These are phyloP conservation scores for Liposcelis brunnea DNA, from an alignment of 2,888 invertebrate genomes.

Conservation along the genomic window DNA sequence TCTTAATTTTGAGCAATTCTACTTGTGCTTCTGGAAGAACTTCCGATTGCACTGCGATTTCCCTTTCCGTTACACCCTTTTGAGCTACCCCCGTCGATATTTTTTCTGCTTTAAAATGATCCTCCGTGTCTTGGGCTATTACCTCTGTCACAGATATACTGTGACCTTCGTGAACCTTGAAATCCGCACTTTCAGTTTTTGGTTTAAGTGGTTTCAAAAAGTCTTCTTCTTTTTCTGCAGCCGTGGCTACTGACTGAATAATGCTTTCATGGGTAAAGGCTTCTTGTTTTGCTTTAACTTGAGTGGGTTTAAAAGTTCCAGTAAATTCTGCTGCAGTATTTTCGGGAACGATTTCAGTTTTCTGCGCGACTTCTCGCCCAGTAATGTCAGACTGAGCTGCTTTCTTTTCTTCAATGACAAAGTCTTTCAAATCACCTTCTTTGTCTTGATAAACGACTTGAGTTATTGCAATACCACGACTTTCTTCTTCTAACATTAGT, in stretches of 20 bases:
- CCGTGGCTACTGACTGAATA: conserved; percentile 15
- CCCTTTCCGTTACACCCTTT: conserved; percentile 27
- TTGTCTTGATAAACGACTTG: conserved; percentile 24
- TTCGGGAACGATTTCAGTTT: conserved; percentile 19
- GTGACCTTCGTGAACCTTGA: conserved; percentile 25
- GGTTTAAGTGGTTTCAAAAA: conserved; percentile 21
- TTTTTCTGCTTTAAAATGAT: conserved; percentile 27
- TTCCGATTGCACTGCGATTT: conserved; percentile 29
- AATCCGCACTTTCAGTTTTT: conserved; percentile 18
- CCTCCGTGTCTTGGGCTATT: conserved; percentile 38
- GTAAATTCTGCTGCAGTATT: conserved; percentile 17
- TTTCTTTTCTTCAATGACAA: conserved; percentile 13
- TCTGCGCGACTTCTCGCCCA: conserved; percentile 28
- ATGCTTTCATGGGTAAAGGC: conserved; percentile 20
- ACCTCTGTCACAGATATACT: conserved; percentile 37
- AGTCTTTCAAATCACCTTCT: conserved; percentile 19
- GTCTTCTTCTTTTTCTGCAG: conserved; percentile 18
- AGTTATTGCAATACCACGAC: conserved; percentile 21
- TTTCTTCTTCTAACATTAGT: conserved; percentile 18
- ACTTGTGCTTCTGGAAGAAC: conserved; percentile 20
- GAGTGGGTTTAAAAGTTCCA: conserved; percentile 18
- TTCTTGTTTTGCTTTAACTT: conserved; percentile 17
- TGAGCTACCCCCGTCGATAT: conserved; percentile 27
- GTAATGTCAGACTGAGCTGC: conserved; percentile 18
- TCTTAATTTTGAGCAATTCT: conserved; percentile 17